A percentile compares a stretch with the other conserved stretches of the same genome.
Conservation (phyloP, 2,888 invertebrate genomes). For the Drosophila fungiperda region DNA sequence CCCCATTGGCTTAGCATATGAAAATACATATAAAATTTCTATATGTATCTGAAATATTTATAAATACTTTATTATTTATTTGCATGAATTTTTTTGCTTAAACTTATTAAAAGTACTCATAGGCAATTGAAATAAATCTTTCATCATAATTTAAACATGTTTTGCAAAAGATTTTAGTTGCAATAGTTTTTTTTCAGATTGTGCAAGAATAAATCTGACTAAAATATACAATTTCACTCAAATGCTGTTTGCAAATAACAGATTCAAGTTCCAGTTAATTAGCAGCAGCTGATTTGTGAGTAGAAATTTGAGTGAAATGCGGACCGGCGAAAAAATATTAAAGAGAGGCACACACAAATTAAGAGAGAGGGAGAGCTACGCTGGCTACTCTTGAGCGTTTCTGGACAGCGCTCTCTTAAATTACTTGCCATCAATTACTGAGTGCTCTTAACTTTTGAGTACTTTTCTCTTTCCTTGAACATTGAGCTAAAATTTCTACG, state of each 20-base stretch:
- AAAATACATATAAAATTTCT: too few relatives aligned
- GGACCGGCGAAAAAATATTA: neutral
- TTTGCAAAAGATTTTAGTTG: neutral
- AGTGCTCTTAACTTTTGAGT: slow-evolving; percentile 30
- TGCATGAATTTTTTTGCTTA: too few relatives aligned
- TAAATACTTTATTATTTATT: neutral
- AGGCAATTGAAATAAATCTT: too few relatives aligned
- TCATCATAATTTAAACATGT: neutral
- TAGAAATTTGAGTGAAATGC: neutral
- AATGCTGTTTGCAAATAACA: neutral
- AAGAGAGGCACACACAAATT: neutral
- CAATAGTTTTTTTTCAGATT: neutral
- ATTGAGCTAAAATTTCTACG: slow-evolving; percentile 8
- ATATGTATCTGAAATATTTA: neutral
- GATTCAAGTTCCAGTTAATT: slow-evolving; percentile 23
- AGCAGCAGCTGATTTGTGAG: slow-evolving; percentile 45
- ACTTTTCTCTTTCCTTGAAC: neutral
- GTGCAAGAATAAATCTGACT: neutral
- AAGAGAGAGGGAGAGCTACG: neutral
- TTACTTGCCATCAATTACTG: slow-evolving; percentile 10
- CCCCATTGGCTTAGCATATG: neutral
- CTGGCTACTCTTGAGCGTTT: slow-evolving; percentile 39
- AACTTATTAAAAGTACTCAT: too few relatives aligned
- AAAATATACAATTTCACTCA: neutral
- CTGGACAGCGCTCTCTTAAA: slow-evolving; percentile 26